These are phyloP conservation scores for Diplazon laetatorius DNA, from an alignment of 2,888 invertebrate species.

Conservation along the genomic window DNA sequence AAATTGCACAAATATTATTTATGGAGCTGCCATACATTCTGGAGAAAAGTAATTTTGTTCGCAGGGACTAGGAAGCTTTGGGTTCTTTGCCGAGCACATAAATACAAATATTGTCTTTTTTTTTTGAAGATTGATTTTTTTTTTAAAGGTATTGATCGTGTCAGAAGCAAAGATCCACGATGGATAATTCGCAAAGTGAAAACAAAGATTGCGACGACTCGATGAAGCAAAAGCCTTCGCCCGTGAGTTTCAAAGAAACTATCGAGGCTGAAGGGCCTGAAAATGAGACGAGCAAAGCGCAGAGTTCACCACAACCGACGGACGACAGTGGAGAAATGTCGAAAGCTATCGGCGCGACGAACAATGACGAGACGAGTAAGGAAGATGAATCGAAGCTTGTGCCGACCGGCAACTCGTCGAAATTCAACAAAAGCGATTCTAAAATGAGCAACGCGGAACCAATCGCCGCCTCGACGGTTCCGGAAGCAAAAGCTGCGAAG, in stretches of 20 bases:
- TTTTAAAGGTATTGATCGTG: conserved; percentile 38
- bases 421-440: conserved; percentile 34
- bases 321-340: conserved; percentile 25
- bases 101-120: neutral
- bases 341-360: conserved; percentile 4
- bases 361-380: conserved; percentile 37
- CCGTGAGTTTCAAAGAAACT: conserved; percentile 28
- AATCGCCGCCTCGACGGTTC: conserved; percentile 26
- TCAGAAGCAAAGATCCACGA: conserved; percentile 33
- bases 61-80: too few relatives aligned
- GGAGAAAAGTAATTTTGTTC: too few relatives aligned
- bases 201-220: conserved; percentile 37
- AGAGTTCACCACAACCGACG: conserved; percentile 22
- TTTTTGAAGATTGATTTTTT: neutral
- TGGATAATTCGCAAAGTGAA: conserved; percentile 38
- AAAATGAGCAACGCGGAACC: conserved; percentile 42
- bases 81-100: neutral
- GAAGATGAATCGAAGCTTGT: conserved; percentile 38
- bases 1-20: too few relatives aligned
- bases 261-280: conserved; percentile 20
- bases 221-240: conserved; percentile 16
- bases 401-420: conserved; percentile 45
- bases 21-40: too few relatives aligned
- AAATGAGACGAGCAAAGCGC: conserved; percentile 12
- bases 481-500: conserved; percentile 64